Conservation (phyloP, 1,140 invertebrate species). For the Euura lappo region DNA sequence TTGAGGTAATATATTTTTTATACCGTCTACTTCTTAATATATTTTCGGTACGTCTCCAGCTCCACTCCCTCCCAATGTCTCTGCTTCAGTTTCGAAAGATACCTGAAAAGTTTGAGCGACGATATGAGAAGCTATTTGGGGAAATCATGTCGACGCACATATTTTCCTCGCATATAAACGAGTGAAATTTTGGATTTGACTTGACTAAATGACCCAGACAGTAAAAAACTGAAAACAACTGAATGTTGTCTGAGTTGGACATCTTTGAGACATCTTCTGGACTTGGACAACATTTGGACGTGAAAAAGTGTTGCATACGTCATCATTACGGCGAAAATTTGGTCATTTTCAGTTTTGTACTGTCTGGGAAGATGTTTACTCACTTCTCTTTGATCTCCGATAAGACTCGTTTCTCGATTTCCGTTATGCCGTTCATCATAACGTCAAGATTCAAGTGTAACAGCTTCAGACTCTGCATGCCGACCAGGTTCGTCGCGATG, state of each 20-base stretch:
- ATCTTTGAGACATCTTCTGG: too few species aligned
- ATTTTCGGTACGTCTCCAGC: slow-evolving; percentile 38
- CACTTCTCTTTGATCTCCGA: slow-evolving; percentile 69
- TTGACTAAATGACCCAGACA: too few species aligned
- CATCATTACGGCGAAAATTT: too few species aligned
- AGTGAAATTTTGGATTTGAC: too few species aligned
- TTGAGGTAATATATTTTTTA: slow-evolving; percentile 13
- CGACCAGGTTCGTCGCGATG: slow-evolving; percentile 70
- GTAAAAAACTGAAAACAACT: too few species aligned
- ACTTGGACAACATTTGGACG: too few species aligned
- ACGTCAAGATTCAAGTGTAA: slow-evolving; percentile 69
- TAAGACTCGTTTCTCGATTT: slow-evolving; percentile 67
- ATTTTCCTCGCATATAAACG: too few species aligned
- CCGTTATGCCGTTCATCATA: slow-evolving; percentile 64
- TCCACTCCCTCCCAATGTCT: slow-evolving; percentile 64
- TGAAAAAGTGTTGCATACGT: too few species aligned
- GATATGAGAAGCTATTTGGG: too few species aligned
- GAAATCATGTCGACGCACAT: too few species aligned
- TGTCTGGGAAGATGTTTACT: slow-evolving; percentile 41
- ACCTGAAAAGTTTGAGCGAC: slow-evolving; percentile 42
- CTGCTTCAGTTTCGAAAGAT: slow-evolving; percentile 48
- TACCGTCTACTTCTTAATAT: slow-evolving; percentile 23
- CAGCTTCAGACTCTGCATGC: slow-evolving; percentile 69
- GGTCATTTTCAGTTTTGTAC: slow-evolving; percentile 5
- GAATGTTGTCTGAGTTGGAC: too few species aligned